Base-by-base conservation (phyloP, 2,113 vertebrate genomes). In the Mystacornis crossleyi region DNA sequence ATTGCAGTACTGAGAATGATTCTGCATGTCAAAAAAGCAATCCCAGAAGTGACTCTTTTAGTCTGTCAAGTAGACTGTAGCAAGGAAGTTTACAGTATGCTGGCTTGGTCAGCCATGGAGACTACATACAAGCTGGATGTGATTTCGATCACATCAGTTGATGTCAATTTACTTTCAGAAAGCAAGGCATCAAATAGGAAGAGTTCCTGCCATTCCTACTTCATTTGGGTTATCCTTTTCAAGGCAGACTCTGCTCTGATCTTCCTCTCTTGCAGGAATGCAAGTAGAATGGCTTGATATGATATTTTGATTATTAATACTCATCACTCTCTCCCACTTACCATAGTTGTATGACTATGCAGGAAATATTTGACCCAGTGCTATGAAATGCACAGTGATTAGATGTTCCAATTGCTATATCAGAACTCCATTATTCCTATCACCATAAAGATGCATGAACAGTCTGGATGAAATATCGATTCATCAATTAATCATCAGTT, bases 401-500 rank as follows among this genome's bases (percentile, higher is more conserved):
- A 71, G 71, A 23, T 20, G n/a, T 67, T 88, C 43, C 71, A 72
- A 2, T n/a, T 88, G 24, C 42, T 80, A 25, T 66, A 83, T 83
- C 71, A 73, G 54, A 95, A 81, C 40, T 64, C 83, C 24, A 29
- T 72, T 85, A 78, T 77, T 94, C 24, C 36, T 64, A 8, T 53
- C 9, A 12, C 26, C 73, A 28, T 70, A 73, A 66, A 81, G 58
- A 81, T 70, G 50, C 60, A 93, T 73, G 47, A 90, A 31, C 50
- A 83, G 54, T 33, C 51, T 43, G 47, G 29, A 90, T 47, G 17
- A 74, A 74, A 93, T 77, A 77, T 31, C 81, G 47, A 81, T 83
- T 93, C n/a, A 81, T 77, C 47, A 88, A 55, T 80, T 93, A 96
- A 79, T 87, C 69, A 79, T 81, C 33, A 73, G 43, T 77, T 92